Evolutionary conservation across 2,797 vertebrate species (phyloP).

Genomic region (Onychomys arenicola): DNA sequence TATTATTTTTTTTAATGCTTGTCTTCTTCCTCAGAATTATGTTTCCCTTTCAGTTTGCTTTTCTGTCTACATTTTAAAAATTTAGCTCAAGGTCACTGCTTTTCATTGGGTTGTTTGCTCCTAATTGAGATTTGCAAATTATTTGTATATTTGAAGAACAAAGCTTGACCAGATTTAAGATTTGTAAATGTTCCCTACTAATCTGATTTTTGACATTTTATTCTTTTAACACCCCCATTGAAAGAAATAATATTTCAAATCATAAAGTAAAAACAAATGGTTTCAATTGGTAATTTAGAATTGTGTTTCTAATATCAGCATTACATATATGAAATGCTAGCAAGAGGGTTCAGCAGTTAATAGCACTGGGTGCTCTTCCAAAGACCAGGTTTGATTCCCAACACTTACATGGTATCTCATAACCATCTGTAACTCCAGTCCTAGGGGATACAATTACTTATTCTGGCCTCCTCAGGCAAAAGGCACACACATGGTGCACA

Average conservation of each 20-base stretch:
- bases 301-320: background rate
- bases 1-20: background rate
- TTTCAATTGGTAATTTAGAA: background rate
- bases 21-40: background rate
- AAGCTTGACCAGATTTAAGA: background rate
- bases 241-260: background rate
- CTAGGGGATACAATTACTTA: background rate
- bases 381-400: background rate
- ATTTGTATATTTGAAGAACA: background rate
- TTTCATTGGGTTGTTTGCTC: background rate
- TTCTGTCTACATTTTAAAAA: slow-evolving; percentile 28
- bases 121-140: background rate
- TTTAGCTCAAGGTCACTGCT: background rate
- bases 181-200: background rate
- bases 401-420: background rate
- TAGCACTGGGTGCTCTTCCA: background rate
- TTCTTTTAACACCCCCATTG: background rate
- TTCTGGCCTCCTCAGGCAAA: background rate
- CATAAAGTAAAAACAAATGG: background rate
- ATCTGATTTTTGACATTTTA: background rate
- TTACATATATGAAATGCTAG: background rate
- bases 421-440: background rate
- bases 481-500: background rate
- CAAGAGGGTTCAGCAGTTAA: background rate
- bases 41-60: background rate